These are phyloP conservation scores for Protaetia brevitarsis DNA, from an alignment of 1,140 invertebrate genomes.

Conservation along the genomic window DNA sequence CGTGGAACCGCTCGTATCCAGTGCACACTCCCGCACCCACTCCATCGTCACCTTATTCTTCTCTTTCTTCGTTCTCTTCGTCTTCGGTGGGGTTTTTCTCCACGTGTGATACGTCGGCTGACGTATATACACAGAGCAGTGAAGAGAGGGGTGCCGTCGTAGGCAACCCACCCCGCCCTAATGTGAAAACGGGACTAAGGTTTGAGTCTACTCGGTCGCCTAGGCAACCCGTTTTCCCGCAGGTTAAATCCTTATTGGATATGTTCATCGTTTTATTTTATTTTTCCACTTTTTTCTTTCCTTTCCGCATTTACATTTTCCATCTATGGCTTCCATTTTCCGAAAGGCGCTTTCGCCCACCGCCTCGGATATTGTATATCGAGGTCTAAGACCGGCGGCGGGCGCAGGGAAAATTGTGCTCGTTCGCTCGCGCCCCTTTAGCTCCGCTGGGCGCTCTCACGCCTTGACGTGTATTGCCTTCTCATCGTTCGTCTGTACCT, in stretches of 20 bases:
- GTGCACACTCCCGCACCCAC: not conserved
- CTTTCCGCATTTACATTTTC: conserved; percentile 42
- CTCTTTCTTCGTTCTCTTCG: not conserved
- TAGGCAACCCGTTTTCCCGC: conserved; percentile 43
- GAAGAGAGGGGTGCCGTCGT: not conserved
- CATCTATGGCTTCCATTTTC: conserved; percentile 42
- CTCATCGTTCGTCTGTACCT: not conserved
- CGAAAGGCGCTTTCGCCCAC: conserved; percentile 30
- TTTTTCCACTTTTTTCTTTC: conserved; percentile 42
- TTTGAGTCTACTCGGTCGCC: conserved; percentile 37
- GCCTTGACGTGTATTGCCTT: not conserved
- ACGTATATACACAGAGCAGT: not conserved
- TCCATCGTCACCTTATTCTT: not conserved
- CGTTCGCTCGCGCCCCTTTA: not conserved
- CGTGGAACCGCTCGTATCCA: not conserved
- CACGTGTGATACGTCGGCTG: conserved; percentile 4
- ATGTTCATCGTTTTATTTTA: conserved; percentile 48
- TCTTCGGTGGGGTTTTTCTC: not conserved
- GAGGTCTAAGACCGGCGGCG: conserved; percentile 10
- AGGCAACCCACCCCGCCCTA: conserved; percentile 24
- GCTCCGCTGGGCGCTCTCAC: not conserved
- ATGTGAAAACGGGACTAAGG: conserved; percentile 39
- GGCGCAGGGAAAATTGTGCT: conserved; percentile 17
- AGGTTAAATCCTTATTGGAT: conserved; percentile 49
- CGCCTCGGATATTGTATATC: conserved; percentile 23